A percentile compares a stretch with the other conserved stretches of the same genome.
These are phyloP conservation scores for Aplodontia rufa DNA, from an alignment of 2,113 vertebrate genomes.

Conservation along the genomic window DNA sequence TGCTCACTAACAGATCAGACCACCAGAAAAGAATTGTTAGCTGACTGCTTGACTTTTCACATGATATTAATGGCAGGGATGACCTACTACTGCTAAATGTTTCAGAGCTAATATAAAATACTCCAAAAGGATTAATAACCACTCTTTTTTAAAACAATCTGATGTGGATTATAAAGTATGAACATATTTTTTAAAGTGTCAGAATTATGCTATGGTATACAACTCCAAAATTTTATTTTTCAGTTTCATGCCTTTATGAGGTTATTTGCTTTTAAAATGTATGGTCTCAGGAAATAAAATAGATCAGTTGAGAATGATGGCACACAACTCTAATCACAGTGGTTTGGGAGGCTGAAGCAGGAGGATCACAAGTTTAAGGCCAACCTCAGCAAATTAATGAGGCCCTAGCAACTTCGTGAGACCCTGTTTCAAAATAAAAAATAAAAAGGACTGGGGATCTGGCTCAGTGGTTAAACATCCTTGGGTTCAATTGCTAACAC, in stretches of 20 bases:
- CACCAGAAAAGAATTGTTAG: background rate
- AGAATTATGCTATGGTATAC: background rate
- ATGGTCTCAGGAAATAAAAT: background rate
- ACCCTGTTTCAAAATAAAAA: no score
- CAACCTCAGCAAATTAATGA: no score
- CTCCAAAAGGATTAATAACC: background rate
- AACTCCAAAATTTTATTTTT: background rate
- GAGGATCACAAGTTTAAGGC: no score
- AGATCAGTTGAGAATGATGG: background rate
- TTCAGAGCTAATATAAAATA: background rate
- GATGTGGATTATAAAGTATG: background rate
- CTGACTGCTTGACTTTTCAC: background rate
- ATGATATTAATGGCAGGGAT: background rate
- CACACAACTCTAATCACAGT: no score
- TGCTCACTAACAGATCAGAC: background rate
- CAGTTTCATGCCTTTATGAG: background rate
- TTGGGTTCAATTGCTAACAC: no score
- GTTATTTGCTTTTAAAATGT: background rate
- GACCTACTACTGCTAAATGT: background rate
- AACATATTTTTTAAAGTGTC: background rate
- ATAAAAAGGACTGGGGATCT: no score
- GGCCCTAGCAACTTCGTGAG: no score
- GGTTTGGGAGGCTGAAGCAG: no score
- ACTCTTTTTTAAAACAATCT: background rate
- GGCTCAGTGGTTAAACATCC: no score